Conservation (phyloP, 2,113 vertebrate species). For the Bungarus multicinctus region DNA sequence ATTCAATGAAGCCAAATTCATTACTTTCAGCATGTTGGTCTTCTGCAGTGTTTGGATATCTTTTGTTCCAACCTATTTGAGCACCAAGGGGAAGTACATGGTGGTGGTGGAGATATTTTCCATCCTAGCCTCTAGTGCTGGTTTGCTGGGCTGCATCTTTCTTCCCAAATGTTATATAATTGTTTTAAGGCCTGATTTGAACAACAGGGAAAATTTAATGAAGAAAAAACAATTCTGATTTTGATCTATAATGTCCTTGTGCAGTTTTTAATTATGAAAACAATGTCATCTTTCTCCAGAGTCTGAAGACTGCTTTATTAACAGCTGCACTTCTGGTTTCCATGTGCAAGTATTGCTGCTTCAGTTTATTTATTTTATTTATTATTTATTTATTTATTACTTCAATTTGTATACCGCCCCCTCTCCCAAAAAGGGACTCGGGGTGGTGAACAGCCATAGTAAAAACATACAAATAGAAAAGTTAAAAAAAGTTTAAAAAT, state of each 20-base stretch:
- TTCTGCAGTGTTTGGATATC: background rate
- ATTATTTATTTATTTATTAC: too few relatives aligned
- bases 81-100: background rate
- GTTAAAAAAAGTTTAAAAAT: too few relatives aligned
- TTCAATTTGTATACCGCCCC: too few relatives aligned
- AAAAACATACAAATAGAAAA: too few relatives aligned
- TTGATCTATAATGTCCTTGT: background rate
- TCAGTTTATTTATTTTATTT: too few relatives aligned
- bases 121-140: background rate
- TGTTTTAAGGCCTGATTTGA: background rate
- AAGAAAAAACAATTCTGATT: background rate
- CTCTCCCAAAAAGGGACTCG: too few relatives aligned
- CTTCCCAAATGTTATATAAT: background rate
- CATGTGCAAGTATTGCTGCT: too few relatives aligned
- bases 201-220: background rate
- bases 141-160: background rate
- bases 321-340: too few relatives aligned
- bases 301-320: too few relatives aligned
- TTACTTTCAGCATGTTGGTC: background rate
- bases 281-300: too few relatives aligned
- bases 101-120: background rate
- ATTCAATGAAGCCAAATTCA: background rate
- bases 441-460: too few relatives aligned
- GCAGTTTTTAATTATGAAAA: too few relatives aligned
- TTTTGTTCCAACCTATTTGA: background rate